phyloP scores from a whole-genome alignment of 2,113 vertebrate genomes.

The Atractosteus spatula region DNA sequence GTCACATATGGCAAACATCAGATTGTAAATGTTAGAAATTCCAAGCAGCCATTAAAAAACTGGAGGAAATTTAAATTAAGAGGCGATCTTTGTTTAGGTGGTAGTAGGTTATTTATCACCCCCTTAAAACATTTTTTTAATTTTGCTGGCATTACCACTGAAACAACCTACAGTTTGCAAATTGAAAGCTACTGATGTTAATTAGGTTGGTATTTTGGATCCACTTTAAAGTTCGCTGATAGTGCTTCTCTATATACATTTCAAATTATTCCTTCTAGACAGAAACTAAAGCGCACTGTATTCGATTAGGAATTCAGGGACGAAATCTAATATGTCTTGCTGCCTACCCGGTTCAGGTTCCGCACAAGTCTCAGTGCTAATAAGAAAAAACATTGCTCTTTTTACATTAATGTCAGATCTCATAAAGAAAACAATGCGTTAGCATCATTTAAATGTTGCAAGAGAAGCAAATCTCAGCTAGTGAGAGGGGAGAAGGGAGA shows the following conservation, averaged over 20 bases:
- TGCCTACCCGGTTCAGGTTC: not conserved
- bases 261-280: not conserved
- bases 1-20: too few species aligned
- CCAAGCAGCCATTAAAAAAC: too few species aligned
- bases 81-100: too few species aligned
- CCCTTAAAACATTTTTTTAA: too few species aligned
- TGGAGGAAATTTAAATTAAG: too few species aligned
- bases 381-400: constrained; percentile 55
- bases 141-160: too few species aligned
- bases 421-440: constrained; percentile 53
- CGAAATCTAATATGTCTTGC: constrained; percentile 5
- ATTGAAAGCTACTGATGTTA: not conserved
- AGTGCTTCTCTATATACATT: not conserved
- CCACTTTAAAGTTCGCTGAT: not conserved
- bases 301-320: constrained; percentile 20
- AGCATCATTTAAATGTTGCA: constrained; percentile 28
- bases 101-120: too few species aligned
- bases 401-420: constrained; percentile 58
- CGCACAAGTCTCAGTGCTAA: constrained; percentile 41
- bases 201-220: not conserved
- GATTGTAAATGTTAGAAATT: too few species aligned
- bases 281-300: constrained; percentile 6
- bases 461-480: not conserved
- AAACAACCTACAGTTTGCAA: too few species aligned
- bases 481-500: not conserved